Conservation (phyloP, 1,140 invertebrate genomes). For the Brachionus calyciflorus region DNA sequence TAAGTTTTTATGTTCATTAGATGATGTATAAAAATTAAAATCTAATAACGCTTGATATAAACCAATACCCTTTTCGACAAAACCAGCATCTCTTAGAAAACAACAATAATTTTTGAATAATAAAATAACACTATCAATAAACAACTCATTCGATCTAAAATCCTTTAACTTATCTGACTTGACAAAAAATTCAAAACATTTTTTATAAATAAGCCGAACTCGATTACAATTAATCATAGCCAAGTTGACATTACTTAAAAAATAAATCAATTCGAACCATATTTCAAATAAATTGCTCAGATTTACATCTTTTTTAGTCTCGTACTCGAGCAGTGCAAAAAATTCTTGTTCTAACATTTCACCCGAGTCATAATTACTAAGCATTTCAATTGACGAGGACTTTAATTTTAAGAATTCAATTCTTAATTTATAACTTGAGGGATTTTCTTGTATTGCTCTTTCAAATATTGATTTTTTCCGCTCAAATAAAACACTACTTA, state of each 20-base stretch:
- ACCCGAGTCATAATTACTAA: not conserved
- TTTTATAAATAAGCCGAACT: not conserved
- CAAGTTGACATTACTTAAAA: not conserved
- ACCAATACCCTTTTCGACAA: slow-evolving; percentile 35
- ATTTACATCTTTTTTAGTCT: slow-evolving; percentile 4
- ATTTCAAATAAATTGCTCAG: slow-evolving; percentile 19
- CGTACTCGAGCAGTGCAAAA: not conserved
- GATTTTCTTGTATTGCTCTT: slow-evolving; percentile 32
- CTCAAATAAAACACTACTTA: not conserved
- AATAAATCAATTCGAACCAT: slow-evolving; percentile 17
- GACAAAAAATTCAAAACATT: slow-evolving; percentile 24
- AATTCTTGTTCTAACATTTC: slow-evolving; percentile 25
- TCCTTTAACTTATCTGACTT: not conserved
- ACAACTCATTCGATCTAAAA: not conserved
- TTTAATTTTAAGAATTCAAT: slow-evolving; percentile 31
- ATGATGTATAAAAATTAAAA: slow-evolving; percentile 12
- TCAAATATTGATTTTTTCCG: slow-evolving; percentile 30
- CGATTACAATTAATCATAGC: not conserved
- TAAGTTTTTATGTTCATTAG: not conserved
- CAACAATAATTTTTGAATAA: not conserved
- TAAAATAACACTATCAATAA: not conserved
- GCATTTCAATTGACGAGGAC: not conserved
- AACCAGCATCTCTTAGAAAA: slow-evolving; percentile 15
- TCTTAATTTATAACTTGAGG: not conserved
- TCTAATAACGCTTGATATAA: slow-evolving; percentile 28